phyloP scores from a whole-genome alignment of 2,113 vertebrate species.

The Chamaea fasciata region DNA sequence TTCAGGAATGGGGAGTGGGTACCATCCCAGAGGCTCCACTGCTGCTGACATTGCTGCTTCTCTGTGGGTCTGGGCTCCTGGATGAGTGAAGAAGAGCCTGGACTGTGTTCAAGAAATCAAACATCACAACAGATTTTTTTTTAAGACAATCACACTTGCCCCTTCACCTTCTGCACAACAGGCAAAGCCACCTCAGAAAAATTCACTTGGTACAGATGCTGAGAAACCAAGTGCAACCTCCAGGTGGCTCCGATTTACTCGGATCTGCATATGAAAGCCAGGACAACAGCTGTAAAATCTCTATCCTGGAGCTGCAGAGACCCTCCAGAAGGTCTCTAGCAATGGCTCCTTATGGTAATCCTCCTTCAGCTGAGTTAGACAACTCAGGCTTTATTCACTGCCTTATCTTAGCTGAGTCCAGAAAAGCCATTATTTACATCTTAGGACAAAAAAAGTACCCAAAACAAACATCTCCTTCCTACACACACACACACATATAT shows the following conservation, averaged over 20 bases:
- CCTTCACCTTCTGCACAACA: background rate
- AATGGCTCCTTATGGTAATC: background rate
- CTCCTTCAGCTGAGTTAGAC: background rate
- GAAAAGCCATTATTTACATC: slow-evolving; percentile 10
- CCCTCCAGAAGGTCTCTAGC: background rate
- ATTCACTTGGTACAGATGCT: rapidly evolving
- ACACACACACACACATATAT: background rate
- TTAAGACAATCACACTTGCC: background rate
- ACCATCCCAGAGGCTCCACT: background rate
- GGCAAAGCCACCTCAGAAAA: background rate
- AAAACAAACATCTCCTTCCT: background rate
- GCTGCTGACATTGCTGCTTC: background rate
- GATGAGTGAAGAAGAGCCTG: background rate
- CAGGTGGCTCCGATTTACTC: background rate
- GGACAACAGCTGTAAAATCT: background rate
- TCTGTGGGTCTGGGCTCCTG: background rate
- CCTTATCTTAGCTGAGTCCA: background rate
- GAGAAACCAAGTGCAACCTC: background rate
- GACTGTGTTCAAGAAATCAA: background rate
- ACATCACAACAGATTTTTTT: background rate
- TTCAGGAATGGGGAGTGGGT: background rate
- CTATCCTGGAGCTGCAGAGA: background rate
- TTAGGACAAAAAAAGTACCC: background rate
- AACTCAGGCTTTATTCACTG: background rate
- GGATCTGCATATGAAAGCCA: background rate